Conservation (phyloP, 2,113 vertebrate genomes). For the Poeciliopsis retropinna region DNA sequence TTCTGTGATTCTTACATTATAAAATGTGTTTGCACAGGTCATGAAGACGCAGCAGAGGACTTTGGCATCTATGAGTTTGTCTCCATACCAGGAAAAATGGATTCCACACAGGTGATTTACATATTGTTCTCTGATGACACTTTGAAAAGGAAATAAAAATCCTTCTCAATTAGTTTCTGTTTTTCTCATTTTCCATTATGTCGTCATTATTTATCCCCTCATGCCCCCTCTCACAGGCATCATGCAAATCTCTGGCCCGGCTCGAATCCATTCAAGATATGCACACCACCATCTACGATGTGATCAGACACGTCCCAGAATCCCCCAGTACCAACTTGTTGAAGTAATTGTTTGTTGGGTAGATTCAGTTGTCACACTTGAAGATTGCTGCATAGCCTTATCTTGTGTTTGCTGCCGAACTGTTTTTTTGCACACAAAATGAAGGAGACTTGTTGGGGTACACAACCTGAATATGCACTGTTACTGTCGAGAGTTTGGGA, state of each 20-base stretch:
- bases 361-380: constrained; percentile 28
- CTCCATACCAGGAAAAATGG: constrained; percentile 85
- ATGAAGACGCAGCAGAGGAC: constrained; percentile 92
- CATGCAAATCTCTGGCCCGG: constrained; percentile 77
- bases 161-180: not conserved
- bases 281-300: constrained; percentile 84
- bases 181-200: not conserved
- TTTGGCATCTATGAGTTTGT: constrained; percentile 98
- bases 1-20: not conserved
- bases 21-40: constrained; percentile 79
- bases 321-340: constrained; percentile 75
- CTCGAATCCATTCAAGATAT: constrained; percentile 77
- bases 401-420: constrained; percentile 23
- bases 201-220: not conserved
- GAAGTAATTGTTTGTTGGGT: constrained; percentile 42
- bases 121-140: not conserved
- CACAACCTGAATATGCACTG: constrained; percentile 60
- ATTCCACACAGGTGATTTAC: constrained; percentile 82
- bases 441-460: constrained; percentile 32
- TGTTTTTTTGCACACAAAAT: constrained; percentile 59
- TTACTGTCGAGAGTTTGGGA: constrained; percentile 33
- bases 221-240: constrained; percentile 63
- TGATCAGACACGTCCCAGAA: constrained; percentile 82
- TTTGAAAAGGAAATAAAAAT: not conserved
- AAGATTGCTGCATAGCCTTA: constrained; percentile 50